These are phyloP conservation scores for Sinocyclocheilus anshuiensis DNA, from an alignment of 2,113 vertebrate species.

Conservation along the genomic window DNA sequence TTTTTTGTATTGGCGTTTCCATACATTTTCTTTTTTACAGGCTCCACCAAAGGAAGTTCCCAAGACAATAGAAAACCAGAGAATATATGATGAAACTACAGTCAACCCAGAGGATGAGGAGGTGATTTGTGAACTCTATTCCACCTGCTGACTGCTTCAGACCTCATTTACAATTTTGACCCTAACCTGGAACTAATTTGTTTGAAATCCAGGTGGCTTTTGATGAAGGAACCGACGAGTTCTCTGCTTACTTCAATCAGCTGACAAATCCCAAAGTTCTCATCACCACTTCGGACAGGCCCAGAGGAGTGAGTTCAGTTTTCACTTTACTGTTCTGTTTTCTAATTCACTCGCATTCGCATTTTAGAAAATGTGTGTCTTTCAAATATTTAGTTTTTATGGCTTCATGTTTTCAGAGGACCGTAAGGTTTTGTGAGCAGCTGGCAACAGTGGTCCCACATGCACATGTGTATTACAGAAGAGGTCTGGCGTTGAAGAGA, in stretches of 20 bases:
- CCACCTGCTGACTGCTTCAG: neutral
- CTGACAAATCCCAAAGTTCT: slow-evolving; percentile 94
- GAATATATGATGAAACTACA: slow-evolving; percentile 90
- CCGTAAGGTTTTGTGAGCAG: slow-evolving; percentile 90
- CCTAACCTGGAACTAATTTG: neutral
- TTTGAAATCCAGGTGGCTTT: slow-evolving; percentile 83
- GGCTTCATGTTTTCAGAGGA: slow-evolving; percentile 78
- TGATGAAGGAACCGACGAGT: slow-evolving; percentile 96
- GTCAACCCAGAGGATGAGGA: slow-evolving; percentile 95
- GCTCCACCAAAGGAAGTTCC: slow-evolving; percentile 93
- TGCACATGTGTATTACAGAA: slow-evolving; percentile 93
- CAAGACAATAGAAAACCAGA: slow-evolving; percentile 98
- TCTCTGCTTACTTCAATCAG: slow-evolving; percentile 93
- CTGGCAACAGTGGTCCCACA: slow-evolving; percentile 88
- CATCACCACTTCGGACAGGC: slow-evolving; percentile 96
- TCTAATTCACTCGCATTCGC: neutral
- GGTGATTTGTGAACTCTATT: slow-evolving; percentile 68
- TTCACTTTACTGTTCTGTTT: neutral
- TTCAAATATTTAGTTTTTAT: neutral
- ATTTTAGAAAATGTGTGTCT: neutral
- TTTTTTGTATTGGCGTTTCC: neutral
- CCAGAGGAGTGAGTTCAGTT: slow-evolving; percentile 83
- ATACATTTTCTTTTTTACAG: slow-evolving; percentile 63
- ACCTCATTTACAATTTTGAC: neutral
- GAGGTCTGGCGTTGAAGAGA: slow-evolving; percentile 93